A percentile compares a stretch with the other conserved stretches of the same genome.
Evolutionary conservation across 2,113 vertebrate genomes (phyloP).

Genomic region (Pseudois nayaur): DNA sequence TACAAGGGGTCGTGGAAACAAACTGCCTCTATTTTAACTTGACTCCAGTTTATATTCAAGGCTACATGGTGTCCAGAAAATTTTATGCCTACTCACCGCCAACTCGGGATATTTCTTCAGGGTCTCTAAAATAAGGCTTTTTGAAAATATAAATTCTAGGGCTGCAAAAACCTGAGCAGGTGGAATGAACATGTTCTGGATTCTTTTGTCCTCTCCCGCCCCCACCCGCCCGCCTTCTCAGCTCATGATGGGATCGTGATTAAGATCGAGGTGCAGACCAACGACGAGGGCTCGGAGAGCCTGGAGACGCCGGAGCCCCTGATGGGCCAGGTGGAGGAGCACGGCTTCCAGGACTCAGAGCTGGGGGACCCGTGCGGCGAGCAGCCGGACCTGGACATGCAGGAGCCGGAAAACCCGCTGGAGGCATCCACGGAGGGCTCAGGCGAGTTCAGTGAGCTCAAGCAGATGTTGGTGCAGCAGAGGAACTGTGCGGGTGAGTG

Average conservation of each 20-base stretch:
- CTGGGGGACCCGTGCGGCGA: constrained; percentile 58
- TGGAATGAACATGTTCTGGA: background rate
- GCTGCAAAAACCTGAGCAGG: background rate
- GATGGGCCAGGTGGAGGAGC: constrained; percentile 71
- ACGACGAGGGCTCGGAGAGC: constrained; percentile 67
- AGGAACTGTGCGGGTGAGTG: constrained; percentile 60
- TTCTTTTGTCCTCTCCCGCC: background rate
- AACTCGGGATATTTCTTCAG: background rate
- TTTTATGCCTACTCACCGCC: background rate
- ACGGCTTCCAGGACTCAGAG: constrained; percentile 68
- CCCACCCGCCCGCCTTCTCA: background rate
- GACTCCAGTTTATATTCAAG: background rate
- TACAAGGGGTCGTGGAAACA: background rate
- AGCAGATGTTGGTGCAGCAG: constrained; percentile 74
- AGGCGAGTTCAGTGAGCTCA: constrained; percentile 69
- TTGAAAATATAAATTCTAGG: background rate
- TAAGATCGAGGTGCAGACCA: constrained; percentile 76
- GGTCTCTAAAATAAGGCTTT: background rate
- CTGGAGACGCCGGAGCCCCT: constrained; percentile 68
- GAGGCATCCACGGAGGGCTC: constrained; percentile 56
- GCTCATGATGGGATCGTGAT: constrained; percentile 74
- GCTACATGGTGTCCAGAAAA: background rate
- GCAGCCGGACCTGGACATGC: constrained; percentile 66
- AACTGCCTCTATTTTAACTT: background rate
- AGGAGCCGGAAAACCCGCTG: constrained; percentile 34